Conservation (phyloP, 2,888 invertebrate genomes). For the Galerucella nymphaeae region DNA sequence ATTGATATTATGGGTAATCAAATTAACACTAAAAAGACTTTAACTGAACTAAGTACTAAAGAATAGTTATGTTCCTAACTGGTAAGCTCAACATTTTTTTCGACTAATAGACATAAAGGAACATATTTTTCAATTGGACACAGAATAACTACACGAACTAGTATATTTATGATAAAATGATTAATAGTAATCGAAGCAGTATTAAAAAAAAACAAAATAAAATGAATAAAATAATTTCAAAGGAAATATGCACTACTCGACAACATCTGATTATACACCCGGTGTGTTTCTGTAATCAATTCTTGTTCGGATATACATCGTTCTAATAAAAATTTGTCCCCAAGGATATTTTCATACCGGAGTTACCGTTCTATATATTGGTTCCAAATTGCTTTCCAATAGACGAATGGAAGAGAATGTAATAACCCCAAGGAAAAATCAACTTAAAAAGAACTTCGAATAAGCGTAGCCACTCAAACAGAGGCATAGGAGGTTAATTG, state of each 20-base stretch:
- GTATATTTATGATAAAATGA: no score
- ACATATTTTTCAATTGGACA: no score
- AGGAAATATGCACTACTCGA: background rate
- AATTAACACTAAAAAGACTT: no score
- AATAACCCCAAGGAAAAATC: conserved; percentile 8
- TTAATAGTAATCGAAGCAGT: no score
- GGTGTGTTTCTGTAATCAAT: background rate
- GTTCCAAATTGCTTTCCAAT: conserved; percentile 23
- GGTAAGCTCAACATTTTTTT: no score
- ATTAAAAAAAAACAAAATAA: no score
- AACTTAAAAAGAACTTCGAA: conserved; percentile 4
- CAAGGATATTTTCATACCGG: conserved; percentile 16
- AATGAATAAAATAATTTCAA: no score
- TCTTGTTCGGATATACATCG: background rate
- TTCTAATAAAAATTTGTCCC: conserved; percentile 12
- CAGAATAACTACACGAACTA: no score
- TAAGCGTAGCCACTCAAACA: conserved; percentile 8
- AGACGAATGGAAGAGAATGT: conserved; percentile 7
- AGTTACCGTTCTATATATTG: conserved; percentile 1
- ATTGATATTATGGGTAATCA: no score
- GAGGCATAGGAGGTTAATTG: background rate
- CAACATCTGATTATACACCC: background rate
- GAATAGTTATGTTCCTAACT: no score
- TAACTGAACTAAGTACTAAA: no score
- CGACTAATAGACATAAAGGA: no score